A percentile compares a stretch with the other conserved stretches of the same genome.
Evolutionary conservation across 2,113 vertebrate species (phyloP).

Genomic region (Copsychus sechellarum): DNA sequence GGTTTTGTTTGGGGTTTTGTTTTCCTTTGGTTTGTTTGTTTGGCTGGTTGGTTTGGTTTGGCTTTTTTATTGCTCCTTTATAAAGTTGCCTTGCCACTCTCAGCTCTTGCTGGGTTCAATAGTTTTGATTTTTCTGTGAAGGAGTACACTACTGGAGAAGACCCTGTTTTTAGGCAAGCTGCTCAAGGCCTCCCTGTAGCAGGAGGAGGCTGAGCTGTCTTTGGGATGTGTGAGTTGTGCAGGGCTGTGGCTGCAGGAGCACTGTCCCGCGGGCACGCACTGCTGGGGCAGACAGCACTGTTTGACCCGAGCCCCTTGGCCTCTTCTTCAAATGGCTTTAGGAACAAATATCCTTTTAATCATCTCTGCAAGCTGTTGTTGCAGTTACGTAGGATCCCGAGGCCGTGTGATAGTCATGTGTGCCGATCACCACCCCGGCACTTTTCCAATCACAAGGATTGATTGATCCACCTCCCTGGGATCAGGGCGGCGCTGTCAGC

Average conservation of each 20-base stretch:
- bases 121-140: not conserved
- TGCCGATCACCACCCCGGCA: fast-evolving
- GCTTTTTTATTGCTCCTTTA: not conserved
- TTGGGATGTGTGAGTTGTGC: fast-evolving
- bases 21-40: not conserved
- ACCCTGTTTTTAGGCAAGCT: not conserved
- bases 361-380: not conserved
- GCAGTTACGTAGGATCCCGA: not conserved
- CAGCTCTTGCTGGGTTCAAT: not conserved
- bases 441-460: not conserved
- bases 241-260: not conserved
- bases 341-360: not conserved
- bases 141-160: not conserved
- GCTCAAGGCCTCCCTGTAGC: not conserved
- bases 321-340: not conserved
- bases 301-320: not conserved
- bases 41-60: not conserved
- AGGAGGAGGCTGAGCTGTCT: not conserved
- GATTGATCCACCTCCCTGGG: not conserved
- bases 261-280: fast-evolving
- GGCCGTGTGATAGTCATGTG: not conserved
- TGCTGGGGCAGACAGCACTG: fast-evolving
- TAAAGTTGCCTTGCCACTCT: not conserved
- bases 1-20: not conserved
- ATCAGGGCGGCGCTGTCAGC: fast-evolving